phyloP scores from a whole-genome alignment of 1,140 invertebrate genomes.

The Diprion similis region DNA sequence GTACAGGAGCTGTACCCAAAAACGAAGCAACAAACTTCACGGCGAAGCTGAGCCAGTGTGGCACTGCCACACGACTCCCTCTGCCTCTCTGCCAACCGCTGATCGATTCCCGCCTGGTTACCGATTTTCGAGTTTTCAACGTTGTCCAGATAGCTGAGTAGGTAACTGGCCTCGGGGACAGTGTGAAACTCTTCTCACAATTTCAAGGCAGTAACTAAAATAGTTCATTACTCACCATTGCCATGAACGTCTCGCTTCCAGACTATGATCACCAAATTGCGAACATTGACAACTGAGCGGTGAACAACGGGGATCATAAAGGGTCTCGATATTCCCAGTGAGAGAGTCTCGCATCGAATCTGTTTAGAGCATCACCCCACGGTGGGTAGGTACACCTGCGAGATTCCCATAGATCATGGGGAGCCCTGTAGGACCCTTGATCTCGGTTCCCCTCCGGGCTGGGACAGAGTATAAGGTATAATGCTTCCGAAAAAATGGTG shows the following conservation, averaged over 20 bases:
- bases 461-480: slow-evolving; percentile 24
- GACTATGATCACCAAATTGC: slow-evolving; percentile 32
- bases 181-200: no score
- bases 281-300: slow-evolving; percentile 53
- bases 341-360: not conserved
- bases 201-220: no score
- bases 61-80: no score
- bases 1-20: slow-evolving; percentile 57
- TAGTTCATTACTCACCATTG: no score
- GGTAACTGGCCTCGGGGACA: no score
- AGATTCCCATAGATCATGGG: slow-evolving; percentile 54
- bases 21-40: slow-evolving; percentile 54
- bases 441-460: slow-evolving; percentile 1
- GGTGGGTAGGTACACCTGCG: slow-evolving; percentile 50
- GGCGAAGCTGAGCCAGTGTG: slow-evolving; percentile 47
- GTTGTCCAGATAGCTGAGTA: no score
- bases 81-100: no score
- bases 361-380: slow-evolving; percentile 19
- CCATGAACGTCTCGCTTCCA: no score
- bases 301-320: not conserved
- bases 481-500: slow-evolving; percentile 50
- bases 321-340: not conserved
- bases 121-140: no score
- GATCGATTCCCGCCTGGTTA: no score
- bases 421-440: slow-evolving; percentile 6